These are phyloP conservation scores for Sericinus montela DNA, from an alignment of 2,888 invertebrate species.

Conservation along the genomic window DNA sequence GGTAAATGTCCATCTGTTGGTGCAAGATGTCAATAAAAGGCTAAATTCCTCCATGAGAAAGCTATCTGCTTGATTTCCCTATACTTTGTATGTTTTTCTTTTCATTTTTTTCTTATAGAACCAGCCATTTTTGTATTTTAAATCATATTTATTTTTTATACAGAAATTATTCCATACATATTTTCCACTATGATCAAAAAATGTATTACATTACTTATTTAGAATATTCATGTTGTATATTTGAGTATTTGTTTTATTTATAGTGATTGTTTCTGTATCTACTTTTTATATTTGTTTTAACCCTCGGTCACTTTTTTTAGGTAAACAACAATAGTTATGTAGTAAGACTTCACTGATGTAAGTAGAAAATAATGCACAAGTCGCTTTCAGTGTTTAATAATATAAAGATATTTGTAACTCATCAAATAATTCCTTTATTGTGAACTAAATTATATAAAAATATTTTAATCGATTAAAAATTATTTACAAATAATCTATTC, in stretches of 20 bases:
- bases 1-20: conserved; percentile 44
- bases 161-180: no score
- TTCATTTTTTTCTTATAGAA: conserved; percentile 11
- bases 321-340: conserved; percentile 60
- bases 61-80: conserved; percentile 30
- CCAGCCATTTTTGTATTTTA: no score
- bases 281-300: conserved; percentile 19
- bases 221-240: no score
- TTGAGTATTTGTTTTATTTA: conserved; percentile 17
- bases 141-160: no score
- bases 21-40: conserved; percentile 47
- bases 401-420: conserved; percentile 7
- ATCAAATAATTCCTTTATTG: no score
- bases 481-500: no score
- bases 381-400: conserved; percentile 17
- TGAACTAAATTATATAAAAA: no score
- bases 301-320: conserved; percentile 43
- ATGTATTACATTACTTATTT: no score
- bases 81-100: conserved; percentile 21
- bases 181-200: no score
- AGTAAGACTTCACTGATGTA: conserved; percentile 39
- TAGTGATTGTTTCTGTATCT: conserved; percentile 14
- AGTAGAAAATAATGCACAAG: conserved; percentile 27
- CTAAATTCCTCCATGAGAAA: conserved; percentile 48
- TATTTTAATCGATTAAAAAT: no score